Base-by-base conservation (phyloP, 2,888 invertebrate genomes). In the Diarsia rubi region DNA sequence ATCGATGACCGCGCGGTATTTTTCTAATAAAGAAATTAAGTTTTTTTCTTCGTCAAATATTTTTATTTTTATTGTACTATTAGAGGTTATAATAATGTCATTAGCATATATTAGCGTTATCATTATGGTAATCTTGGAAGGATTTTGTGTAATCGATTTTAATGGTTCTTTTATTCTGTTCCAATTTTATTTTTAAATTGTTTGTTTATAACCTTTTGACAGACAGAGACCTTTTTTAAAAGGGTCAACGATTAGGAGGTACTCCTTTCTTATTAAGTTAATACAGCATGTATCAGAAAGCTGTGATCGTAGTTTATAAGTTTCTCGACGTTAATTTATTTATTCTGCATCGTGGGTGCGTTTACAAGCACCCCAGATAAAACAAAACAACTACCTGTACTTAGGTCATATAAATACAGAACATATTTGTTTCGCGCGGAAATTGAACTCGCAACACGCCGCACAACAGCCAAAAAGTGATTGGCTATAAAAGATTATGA, bases 21-120 rank as follows among this genome's bases (percentile, higher is more conserved):
- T 82, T 85, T 85, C 73, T 87, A 87, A 86, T 89, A 89, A 88
- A 90, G 89, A 89, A 90, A 89, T 90, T 88, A 86, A 87, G 79
- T 76, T 78, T 73, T 75, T 71, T 79, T 69, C 52, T 75, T 75
- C n/a, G n/a, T n/a, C 24, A 81, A 80, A 82, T 87, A 80, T 85
- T 82, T 87, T 88, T 84, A 88, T 89, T 90, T 90, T 88, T 90
- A 89, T 90, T 90, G 89, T 88, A 87, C 88, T 88, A 89, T 91
- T 90, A 88, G 86, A 78, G 73, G 81, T 81, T 87, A 86, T 91
- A 91, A 91, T 92, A 88, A 91, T 90, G 86, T 86, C 84, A 91
- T 92, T 92, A 91, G 78, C 91, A 89, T 88, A 79, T 45, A 86
- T 87, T 85, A 83, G 67, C 42, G 75, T 74, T 84, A 83, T 74